Evolutionary conservation across 2,113 vertebrate genomes (phyloP).

Genomic region (Bagarius yarrelli): DNA sequence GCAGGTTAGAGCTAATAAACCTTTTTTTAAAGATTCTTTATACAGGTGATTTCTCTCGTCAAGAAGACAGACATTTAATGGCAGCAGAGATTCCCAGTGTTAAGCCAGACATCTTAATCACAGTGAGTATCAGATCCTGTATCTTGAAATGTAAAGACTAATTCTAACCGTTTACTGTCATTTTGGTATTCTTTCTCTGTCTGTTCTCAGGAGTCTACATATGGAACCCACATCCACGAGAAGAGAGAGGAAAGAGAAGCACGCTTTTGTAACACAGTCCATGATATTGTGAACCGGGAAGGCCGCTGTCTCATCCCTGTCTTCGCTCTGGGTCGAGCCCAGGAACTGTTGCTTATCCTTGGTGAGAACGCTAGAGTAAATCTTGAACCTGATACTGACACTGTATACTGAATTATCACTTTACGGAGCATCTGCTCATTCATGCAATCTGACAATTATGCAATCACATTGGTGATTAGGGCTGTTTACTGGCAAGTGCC

Average conservation of each 20-base stretch:
- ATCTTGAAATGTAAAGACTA: not conserved
- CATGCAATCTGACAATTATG: not conserved
- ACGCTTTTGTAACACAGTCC: slow-evolving; percentile 94
- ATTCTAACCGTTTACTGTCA: not conserved
- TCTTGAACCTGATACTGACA: not conserved
- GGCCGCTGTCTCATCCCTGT: slow-evolving; percentile 94
- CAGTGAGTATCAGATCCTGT: slow-evolving; percentile 73
- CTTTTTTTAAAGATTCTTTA: slow-evolving; percentile 80
- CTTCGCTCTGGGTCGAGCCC: slow-evolving; percentile 92
- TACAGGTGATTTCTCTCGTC: slow-evolving; percentile 96
- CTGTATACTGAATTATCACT: too few species aligned
- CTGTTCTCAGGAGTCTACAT: slow-evolving; percentile 84
- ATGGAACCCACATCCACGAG: slow-evolving; percentile 95
- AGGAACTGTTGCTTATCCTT: slow-evolving; percentile 91
- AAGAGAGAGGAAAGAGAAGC: slow-evolving; percentile 94
- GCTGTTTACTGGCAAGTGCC: too few species aligned
- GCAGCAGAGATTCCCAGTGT: slow-evolving; percentile 97
- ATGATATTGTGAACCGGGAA: slow-evolving; percentile 94
- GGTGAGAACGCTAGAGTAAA: slow-evolving; percentile 66
- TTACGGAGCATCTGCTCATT: not conserved
- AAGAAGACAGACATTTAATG: slow-evolving; percentile 97
- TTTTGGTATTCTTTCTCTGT: not conserved
- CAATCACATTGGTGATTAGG: not conserved
- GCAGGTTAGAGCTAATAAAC: not conserved
- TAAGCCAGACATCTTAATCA: slow-evolving; percentile 96